A percentile compares a stretch with the other conserved stretches of the same genome.
Evolutionary conservation across 2,113 vertebrate species (phyloP).

Genomic region (Xerus inauris): DNA sequence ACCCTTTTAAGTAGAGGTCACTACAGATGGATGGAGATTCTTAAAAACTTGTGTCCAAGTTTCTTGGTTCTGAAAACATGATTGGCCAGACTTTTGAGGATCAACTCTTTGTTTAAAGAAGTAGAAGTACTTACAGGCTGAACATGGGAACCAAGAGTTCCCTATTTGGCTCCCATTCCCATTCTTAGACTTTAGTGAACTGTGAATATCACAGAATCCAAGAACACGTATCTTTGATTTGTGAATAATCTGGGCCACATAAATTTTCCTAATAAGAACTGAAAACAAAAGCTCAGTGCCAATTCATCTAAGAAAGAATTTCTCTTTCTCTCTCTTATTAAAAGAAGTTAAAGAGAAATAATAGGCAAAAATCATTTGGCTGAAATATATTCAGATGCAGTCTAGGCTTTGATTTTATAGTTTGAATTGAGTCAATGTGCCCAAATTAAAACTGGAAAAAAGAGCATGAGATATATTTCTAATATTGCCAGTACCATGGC

Average conservation of each 20-base stretch:
- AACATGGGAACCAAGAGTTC: background rate
- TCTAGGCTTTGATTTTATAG: background rate
- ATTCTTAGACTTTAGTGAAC: background rate
- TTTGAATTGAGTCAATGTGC: background rate
- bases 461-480: background rate
- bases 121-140: background rate
- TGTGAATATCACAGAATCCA: background rate
- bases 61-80: background rate
- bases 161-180: background rate
- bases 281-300: background rate
- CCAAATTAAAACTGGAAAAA: conserved; percentile 47
- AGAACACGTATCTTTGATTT: background rate
- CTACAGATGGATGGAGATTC: background rate
- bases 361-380: background rate
- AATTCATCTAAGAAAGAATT: background rate
- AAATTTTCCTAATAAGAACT: background rate
- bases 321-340: background rate
- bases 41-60: background rate
- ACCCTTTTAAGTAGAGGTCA: background rate
- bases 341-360: conserved; percentile 12
- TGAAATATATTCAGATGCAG: background rate
- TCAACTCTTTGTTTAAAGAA: background rate
- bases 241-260: background rate
- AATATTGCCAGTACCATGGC: background rate
- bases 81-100: background rate